Base-by-base conservation (phyloP, 2,888 invertebrate species). In the Limnephilus lunatus region DNA sequence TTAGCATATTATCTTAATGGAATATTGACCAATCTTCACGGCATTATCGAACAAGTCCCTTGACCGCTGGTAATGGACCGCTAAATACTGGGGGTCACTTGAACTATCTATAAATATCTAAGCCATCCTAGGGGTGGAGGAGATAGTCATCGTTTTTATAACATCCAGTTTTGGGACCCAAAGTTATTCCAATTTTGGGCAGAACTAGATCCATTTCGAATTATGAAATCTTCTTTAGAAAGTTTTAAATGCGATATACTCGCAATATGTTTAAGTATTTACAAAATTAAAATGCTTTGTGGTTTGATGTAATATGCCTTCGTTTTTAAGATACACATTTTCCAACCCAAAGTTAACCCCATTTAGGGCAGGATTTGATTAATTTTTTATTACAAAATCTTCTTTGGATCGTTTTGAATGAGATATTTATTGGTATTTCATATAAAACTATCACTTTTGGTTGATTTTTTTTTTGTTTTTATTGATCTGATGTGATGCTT, bases 71-170 rank as follows among this genome's bases (percentile, higher is more conserved):
- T 85, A 85, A 85, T 85, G 39, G 85, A 85, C 39, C 39, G 85
- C 85, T 39, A 85, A 85, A 90, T 32, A 90, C 32, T 30, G 53
- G 68, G 90, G 92, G 92, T 90, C 90, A 48, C 85, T 81, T 68
- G 92, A 32, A 90, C 90, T 83, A 31, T 81, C 90, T 90, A 87
- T 92, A 92, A 92, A 92, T 92, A 86, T 81, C 90, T 86, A 81
- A 25, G 25, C 53, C 19, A 68, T 68, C 53, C 53, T 86, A 44
- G 53, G 80, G 85, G 85, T 14, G 68, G 48, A 44, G 44, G 81
- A 85, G 87, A 92, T 92, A 90, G 90, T 81, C 44, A 39, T 44
- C 44, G 25, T 85, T 85, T 85, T 85, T 85, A 39, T 44, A 85
- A 44, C 39, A 39, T 35, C 31, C 32, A 32, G 83, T 31, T 83